Base-by-base conservation (phyloP, 2,888 invertebrate species). In the Yponomeuta evonymella region DNA sequence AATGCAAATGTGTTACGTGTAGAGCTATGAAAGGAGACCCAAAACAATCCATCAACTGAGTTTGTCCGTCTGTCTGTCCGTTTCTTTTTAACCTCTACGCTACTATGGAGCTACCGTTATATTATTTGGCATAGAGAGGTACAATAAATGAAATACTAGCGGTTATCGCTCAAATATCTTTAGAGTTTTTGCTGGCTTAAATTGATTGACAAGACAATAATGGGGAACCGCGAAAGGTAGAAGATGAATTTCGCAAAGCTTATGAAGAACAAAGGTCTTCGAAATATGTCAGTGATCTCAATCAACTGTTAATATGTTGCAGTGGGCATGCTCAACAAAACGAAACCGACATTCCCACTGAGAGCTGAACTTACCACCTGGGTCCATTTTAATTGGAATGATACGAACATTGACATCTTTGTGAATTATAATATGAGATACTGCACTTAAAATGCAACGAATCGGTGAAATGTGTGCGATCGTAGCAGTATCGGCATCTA, bases 31-130 rank as follows among this genome's bases (percentile, higher is more conserved):
- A 75, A 73, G 75, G 75, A 74, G 72, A 75, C 76, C 75, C 76
- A 76, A 77, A 79, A 76, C 79, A 77, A 81, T 81, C 79, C 79
- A 80, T 81, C 80, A 79, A 75, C 71, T 51, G 51, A 67, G 76
- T 75, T 70, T 75, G 74, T 75, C 78, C 73, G 76, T 77, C 72
- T 72, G 76, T 75, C 76, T 75, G 76, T 79, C 76, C 73, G 73
- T 75, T 72, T 69, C 23, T 62, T 43, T 30, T 58, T 48, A 69
- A 69, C 67, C 51, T 71, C 66, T 71, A 29, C 43, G 43, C 65
- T 29, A 65, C 73, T 70, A 72, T 72, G 71, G 67, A 65, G 78
- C 77, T 78, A 77, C 77, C 68, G 71, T 71, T 68, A 72, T 64
- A 69, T 48, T 65, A 30, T 12, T 12, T 30, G 11, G 29, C 12